Evolutionary conservation across 2,888 invertebrate species (phyloP).

Genomic region (Mythimna impura): DNA sequence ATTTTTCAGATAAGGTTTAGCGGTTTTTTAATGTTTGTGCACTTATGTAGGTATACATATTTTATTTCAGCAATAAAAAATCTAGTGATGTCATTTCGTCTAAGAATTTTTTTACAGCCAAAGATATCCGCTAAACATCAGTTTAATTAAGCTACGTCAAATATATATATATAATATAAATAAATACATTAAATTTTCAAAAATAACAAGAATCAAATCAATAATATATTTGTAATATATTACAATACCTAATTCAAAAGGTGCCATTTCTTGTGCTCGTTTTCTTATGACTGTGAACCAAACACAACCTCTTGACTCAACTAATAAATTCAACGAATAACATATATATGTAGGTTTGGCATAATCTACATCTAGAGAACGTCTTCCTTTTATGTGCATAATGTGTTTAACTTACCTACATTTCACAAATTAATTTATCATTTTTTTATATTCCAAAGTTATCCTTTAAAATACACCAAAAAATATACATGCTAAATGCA

Average conservation of each 20-base stretch:
- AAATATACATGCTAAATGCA: constrained; percentile 72
- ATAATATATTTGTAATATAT: constrained; percentile 44
- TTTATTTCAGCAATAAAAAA: constrained; percentile 1
- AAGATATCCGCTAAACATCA: constrained; percentile 41
- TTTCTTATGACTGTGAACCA: constrained; percentile 65
- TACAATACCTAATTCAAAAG: constrained; percentile 51
- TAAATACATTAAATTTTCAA: constrained; percentile 38
- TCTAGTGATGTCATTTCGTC: constrained; percentile 14
- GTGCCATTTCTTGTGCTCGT: constrained; percentile 67
- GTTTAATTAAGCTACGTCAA: constrained; percentile 53
- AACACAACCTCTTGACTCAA: constrained; percentile 64
- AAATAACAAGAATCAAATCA: constrained; percentile 46
- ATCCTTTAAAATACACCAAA: constrained; percentile 54
- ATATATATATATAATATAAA: constrained; percentile 40
- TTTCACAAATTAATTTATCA: constrained; percentile 70
- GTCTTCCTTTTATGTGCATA: constrained; percentile 62
- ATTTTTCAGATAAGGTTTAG: constrained; percentile 30
- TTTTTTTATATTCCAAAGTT: constrained; percentile 63
- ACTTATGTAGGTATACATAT: constrained; percentile 2
- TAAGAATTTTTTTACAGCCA: constrained; percentile 9
- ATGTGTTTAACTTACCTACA: constrained; percentile 65
- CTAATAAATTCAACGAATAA: constrained; percentile 62
- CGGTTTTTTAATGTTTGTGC: constrained; percentile 34
- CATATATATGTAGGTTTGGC: constrained; percentile 62
- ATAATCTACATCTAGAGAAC: constrained; percentile 62